A percentile compares a stretch with the other conserved stretches of the same genome.
Evolutionary conservation across 2,113 vertebrate genomes (phyloP).

Genomic region (Rattus rattus): DNA sequence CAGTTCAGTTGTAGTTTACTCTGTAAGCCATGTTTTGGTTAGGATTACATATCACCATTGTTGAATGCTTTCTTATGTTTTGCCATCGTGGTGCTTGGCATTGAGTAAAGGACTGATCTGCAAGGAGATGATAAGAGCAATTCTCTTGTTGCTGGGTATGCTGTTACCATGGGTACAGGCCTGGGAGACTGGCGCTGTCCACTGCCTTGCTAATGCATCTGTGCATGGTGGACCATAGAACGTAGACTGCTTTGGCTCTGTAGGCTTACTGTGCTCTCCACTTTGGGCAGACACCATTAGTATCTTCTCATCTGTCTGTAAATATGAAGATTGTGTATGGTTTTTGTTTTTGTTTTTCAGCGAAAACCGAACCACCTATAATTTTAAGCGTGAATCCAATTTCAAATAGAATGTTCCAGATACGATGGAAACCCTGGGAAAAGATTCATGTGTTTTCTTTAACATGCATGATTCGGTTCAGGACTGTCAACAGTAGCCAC

Average conservation of each 20-base stretch:
- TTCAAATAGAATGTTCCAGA: slow-evolving; percentile 73
- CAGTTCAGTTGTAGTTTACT: not conserved
- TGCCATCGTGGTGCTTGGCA: not conserved
- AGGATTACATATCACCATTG: not conserved
- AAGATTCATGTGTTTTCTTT: not conserved
- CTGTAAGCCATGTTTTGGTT: not conserved
- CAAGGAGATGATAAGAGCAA: not conserved
- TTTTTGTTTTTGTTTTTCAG: slow-evolving; percentile 81
- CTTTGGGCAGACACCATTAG: not conserved
- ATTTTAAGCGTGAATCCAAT: slow-evolving; percentile 79
- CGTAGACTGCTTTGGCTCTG: not conserved
- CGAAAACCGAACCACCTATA: slow-evolving; percentile 82
- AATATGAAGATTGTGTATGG: slow-evolving; percentile 1
- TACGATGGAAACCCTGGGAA: slow-evolving; percentile 82
- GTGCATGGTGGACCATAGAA: not conserved
- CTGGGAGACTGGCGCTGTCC: not conserved
- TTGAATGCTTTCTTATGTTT: not conserved
- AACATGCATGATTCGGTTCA: slow-evolving; percentile 79
- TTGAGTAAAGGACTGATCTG: not conserved
- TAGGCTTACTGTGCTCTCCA: not conserved
- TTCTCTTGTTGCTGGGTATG: not conserved
- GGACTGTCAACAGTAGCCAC: slow-evolving; percentile 69
- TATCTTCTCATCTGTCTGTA: not conserved
- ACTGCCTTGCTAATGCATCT: not conserved
- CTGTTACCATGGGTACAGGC: not conserved